Evolutionary conservation across 2,797 vertebrate genomes (phyloP).

Genomic region (Okamejei kenojei): DNA sequence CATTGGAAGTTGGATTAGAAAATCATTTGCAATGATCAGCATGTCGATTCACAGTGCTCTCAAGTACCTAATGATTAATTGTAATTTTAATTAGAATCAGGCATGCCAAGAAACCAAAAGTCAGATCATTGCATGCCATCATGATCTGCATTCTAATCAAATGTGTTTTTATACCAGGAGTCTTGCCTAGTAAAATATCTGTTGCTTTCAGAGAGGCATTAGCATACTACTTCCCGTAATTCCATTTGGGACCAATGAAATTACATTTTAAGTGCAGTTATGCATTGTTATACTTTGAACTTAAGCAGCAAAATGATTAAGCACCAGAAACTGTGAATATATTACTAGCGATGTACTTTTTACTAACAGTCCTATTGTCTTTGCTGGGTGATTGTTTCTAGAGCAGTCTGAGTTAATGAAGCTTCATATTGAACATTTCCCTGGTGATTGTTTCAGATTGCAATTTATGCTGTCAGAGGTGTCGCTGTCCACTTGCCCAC

Average conservation of each 20-base stretch:
- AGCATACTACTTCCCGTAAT: neutral
- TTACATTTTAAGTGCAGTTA: neutral
- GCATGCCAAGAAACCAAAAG: neutral
- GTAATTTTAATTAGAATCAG: constrained; percentile 13
- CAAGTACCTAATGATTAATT: neutral
- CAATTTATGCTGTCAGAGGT: neutral
- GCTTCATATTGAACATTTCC: neutral
- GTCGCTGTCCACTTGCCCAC: neutral
- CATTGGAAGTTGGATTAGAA: neutral
- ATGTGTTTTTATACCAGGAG: neutral
- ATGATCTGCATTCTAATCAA: neutral
- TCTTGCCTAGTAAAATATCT: neutral
- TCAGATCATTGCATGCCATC: neutral
- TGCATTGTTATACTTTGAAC: neutral
- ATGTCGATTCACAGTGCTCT: neutral
- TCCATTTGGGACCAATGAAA: neutral
- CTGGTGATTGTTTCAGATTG: neutral
- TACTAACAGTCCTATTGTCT: neutral
- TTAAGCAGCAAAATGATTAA: neutral
- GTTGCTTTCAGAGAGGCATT: neutral
- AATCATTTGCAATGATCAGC: neutral
- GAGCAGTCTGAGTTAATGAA: neutral
- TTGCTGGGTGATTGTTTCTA: neutral
- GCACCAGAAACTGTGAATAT: neutral
- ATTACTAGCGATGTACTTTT: neutral